Evolutionary conservation across 2,797 vertebrate genomes (phyloP).

Genomic region (Menidia menidia): DNA sequence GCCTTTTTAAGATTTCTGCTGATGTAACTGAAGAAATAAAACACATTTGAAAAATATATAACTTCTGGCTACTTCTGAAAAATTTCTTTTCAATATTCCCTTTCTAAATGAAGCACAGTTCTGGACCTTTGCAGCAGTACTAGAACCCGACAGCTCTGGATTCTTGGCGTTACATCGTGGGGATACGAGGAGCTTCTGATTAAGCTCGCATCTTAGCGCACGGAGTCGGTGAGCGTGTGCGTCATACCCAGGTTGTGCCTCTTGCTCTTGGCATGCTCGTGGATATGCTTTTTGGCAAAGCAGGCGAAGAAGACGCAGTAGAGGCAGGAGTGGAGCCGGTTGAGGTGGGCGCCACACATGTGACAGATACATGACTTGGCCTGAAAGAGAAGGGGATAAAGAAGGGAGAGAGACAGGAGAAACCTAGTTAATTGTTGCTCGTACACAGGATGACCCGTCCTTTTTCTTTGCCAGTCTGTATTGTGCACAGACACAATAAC

Average conservation of each 20-base stretch:
- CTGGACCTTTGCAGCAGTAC: neutral
- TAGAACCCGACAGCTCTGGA: no score
- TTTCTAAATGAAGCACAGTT: neutral
- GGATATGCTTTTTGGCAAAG: constrained; percentile 98
- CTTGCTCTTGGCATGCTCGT: constrained; percentile 97
- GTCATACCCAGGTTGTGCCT: constrained; percentile 95
- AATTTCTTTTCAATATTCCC: no score
- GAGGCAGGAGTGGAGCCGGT: constrained; percentile 97
- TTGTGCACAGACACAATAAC: neutral
- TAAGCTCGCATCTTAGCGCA: no score
- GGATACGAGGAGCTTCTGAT: no score
- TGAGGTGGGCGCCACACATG: constrained; percentile 96
- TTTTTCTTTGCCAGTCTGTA: neutral
- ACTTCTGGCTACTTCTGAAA: no score
- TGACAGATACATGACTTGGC: constrained; percentile 98
- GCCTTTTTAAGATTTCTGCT: no score
- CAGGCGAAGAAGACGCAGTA: constrained; percentile 99
- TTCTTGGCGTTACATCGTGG: no score
- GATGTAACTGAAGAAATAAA: no score
- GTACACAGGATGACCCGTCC: no score
- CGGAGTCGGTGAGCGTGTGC: neutral
- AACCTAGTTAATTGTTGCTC: no score
- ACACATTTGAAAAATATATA: no score
- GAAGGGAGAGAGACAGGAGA: neutral
- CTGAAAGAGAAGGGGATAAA: constrained; percentile 65